These are phyloP conservation scores for Brachyhypopomus gauderio DNA, from an alignment of 2,113 vertebrate species.

Conservation along the genomic window DNA sequence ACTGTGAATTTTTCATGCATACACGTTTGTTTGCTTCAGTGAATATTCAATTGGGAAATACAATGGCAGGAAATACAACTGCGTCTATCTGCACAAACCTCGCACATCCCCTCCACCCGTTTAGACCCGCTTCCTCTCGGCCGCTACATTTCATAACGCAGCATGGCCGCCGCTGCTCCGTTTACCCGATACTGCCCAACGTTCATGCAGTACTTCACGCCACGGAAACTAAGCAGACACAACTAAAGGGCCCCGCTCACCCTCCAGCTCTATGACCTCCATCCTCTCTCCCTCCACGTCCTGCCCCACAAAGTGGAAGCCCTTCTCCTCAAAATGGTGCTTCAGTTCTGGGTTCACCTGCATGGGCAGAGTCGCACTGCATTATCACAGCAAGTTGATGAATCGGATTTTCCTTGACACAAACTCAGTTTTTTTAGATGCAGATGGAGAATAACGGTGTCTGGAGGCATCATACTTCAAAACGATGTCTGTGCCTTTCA, in stretches of 20 bases:
- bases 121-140: too few relatives aligned
- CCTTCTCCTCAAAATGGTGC: slow-evolving; percentile 84
- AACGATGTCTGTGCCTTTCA: slow-evolving; percentile 93
- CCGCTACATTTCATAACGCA: too few relatives aligned
- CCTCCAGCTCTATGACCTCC: slow-evolving; percentile 93
- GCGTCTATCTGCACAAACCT: too few relatives aligned
- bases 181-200: too few relatives aligned
- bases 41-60: too few relatives aligned
- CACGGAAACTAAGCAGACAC: background rate
- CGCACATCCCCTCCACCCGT: too few relatives aligned
- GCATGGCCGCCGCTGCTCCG: too few relatives aligned
- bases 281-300: slow-evolving; percentile 93
- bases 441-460: too few relatives aligned
- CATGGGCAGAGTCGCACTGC: background rate
- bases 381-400: background rate
- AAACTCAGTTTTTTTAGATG: too few relatives aligned
- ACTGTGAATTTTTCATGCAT: too few relatives aligned
- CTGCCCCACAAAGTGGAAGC: slow-evolving; percentile 90
- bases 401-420: background rate
- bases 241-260: slow-evolving; percentile 47
- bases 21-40: too few relatives aligned
- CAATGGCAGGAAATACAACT: too few relatives aligned
- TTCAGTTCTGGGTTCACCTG: slow-evolving; percentile 95
- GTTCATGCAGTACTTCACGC: background rate
- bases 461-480: slow-evolving; percentile 79